A percentile compares a stretch with the other conserved stretches of the same genome.
Conservation (phyloP, 2,888 invertebrate genomes). For the Adineta ricciae region DNA sequence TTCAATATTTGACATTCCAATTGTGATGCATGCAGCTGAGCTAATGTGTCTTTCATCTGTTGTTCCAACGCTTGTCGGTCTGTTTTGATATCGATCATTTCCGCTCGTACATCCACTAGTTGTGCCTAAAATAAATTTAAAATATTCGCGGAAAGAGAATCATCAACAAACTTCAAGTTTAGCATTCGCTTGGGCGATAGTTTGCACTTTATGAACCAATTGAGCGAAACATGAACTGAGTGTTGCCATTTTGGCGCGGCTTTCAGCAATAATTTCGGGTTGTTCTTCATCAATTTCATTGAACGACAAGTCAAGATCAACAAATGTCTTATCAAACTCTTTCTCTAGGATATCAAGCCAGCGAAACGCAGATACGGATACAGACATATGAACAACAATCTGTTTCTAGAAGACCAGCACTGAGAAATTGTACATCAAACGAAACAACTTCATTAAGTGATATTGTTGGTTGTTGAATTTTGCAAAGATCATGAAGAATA, state of each 20-base stretch:
- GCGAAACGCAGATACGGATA: constrained; percentile 57
- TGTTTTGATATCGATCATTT: constrained; percentile 63
- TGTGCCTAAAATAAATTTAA: constrained; percentile 52
- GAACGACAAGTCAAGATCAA: constrained; percentile 68
- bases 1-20: constrained; percentile 53
- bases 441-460: background rate
- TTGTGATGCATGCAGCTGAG: constrained; percentile 58
- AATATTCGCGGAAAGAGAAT: background rate
- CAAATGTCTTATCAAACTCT: constrained; percentile 76
- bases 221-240: constrained; percentile 75
- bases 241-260: constrained; percentile 67
- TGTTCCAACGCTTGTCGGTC: constrained; percentile 57
- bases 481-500: background rate
- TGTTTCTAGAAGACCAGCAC: background rate
- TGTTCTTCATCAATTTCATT: constrained; percentile 41
- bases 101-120: constrained; percentile 64
- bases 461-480: background rate
- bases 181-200: constrained; percentile 67
- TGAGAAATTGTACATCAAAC: background rate
- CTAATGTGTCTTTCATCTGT: constrained; percentile 58
- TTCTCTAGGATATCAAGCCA: constrained; percentile 78
- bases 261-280: constrained; percentile 50
- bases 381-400: background rate
- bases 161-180: background rate
- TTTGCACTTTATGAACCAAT: constrained; percentile 70